Evolutionary conservation across 2,797 vertebrate genomes (phyloP), one percentile per base, ranked within the genome.

Genomic region (Acanthis flammea): DNA sequence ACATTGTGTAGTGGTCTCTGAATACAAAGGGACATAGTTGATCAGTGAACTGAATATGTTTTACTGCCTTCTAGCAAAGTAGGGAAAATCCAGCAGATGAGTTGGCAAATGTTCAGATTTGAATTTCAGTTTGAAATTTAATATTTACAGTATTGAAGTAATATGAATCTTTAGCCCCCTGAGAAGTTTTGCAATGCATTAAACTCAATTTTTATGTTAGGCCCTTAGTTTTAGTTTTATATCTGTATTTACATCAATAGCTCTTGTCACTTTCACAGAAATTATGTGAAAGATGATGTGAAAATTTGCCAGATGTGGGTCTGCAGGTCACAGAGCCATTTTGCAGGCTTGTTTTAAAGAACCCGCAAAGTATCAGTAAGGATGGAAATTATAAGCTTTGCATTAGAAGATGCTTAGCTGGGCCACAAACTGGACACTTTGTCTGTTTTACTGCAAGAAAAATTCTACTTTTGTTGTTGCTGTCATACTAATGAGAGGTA

Each of bases 291-390:
- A 66, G 13, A 79, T 37, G 17, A 54, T 37, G 22, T 68, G 47
- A 74, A 42, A 79, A 81, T 24, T 47, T 82, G 41, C 67, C 3
- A 28, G 53, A 33, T 63, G 14, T 47, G 41, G 30, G 42, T 92
- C n/a, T 12, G 13, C 53, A 16, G 67, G 24, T 81, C 58, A 58
- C 47, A 73, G 18, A 81, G 81, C 44, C 28, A 45, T 91, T 92
- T 81, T 94, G 22, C 37, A 92, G 28, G 16, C 31, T 90, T 61
- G 13, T 80, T 96, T 90, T 85, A 77, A 87, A 72, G 82, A 83
- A 75, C 9, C 5, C 12, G 4, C 89, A 50, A 65, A 14, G 10
- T 71, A 68, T 51, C 7, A 1, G 16, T 72, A 86, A 74, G 37
- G 45, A 84, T 55, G 51, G 71, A 87, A 89, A 81, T 39, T 61